phyloP scores from a whole-genome alignment of 2,113 vertebrate species.

The Menidia beryllina region DNA sequence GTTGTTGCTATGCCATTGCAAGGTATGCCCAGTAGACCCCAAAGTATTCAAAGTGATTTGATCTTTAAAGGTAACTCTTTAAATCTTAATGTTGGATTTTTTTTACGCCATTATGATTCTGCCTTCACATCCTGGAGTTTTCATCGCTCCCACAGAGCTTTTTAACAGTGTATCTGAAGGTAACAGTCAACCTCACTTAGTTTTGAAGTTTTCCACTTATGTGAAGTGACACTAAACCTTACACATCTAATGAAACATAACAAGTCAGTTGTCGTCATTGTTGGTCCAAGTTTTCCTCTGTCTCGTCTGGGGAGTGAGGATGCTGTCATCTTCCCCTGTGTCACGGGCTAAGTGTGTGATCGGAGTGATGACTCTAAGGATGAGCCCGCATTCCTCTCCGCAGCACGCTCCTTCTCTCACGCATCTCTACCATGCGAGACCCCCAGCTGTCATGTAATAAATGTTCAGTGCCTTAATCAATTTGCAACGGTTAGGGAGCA shows the following conservation, averaged over 20 bases:
- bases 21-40: too few relatives aligned
- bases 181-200: neutral
- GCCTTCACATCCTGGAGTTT: neutral
- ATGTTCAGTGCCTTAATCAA: constrained; percentile 84
- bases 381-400: constrained; percentile 58
- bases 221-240: constrained; percentile 8
- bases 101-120: too few relatives aligned
- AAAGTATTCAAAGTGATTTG: too few relatives aligned
- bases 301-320: constrained; percentile 25
- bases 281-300: constrained; percentile 33
- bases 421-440: constrained; percentile 63
- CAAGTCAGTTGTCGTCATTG: constrained; percentile 26
- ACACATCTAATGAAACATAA: neutral
- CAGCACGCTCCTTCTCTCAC: constrained; percentile 61
- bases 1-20: too few relatives aligned
- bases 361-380: constrained; percentile 58
- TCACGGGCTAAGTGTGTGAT: constrained; percentile 58
- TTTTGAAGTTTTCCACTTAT: constrained; percentile 2
- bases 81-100: too few relatives aligned
- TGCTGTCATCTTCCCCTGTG: constrained; percentile 8
- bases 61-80: too few relatives aligned
- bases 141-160: neutral
- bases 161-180: constrained; percentile 7
- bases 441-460: constrained; percentile 82
- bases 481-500: constrained; percentile 84